Percentiles rank a stretch among this genome's conserved stretches.
Evolutionary conservation across 2,797 vertebrate genomes (phyloP).

Genomic region (Numenius phaeopus): DNA sequence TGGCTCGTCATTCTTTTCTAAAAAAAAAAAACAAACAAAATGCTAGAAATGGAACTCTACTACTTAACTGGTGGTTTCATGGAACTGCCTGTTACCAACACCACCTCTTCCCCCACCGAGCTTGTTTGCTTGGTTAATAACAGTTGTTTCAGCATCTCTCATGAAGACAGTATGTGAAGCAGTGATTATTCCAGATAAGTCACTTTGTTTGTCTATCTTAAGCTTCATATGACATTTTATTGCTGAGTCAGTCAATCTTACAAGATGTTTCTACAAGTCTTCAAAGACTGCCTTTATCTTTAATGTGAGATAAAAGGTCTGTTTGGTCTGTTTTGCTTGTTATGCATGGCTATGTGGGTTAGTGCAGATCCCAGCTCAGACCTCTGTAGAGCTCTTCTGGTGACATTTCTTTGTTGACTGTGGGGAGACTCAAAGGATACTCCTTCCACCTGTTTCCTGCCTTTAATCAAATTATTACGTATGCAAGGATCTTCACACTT

Average conservation of each 20-base stretch:
- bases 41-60: neutral
- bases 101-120: accelerated
- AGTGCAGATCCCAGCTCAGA: neutral
- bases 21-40: neutral
- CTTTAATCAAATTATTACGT: neutral
- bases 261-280: neutral
- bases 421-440: neutral
- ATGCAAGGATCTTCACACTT: neutral
- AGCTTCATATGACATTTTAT: neutral
- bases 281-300: neutral
- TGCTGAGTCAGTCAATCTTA: neutral
- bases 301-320: neutral
- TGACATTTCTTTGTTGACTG: neutral
- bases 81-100: neutral
- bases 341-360: neutral
- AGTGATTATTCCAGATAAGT: neutral
- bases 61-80: neutral
- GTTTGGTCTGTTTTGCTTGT: neutral
- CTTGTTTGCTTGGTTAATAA: neutral
- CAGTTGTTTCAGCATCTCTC: neutral
- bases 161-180: neutral
- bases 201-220: neutral
- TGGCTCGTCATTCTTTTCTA: neutral
- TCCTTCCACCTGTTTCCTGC: neutral
- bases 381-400: neutral